These are phyloP conservation scores for Bergia sp. DNA, from an alignment of 92 coral and sea anemone genomes.

Conservation along the genomic window DNA sequence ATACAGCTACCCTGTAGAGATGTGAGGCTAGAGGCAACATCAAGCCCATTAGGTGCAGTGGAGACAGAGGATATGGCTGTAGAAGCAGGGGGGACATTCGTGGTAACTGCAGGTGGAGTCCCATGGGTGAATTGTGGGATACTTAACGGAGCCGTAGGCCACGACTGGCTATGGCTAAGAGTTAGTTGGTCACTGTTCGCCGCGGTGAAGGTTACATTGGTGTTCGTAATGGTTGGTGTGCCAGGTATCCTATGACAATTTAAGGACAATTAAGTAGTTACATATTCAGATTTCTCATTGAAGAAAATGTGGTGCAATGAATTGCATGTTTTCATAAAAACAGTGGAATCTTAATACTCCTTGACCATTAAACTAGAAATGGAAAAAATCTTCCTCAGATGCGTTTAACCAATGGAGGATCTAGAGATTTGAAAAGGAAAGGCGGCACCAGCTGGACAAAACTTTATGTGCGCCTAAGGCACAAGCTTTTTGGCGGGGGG, in stretches of 20 bases:
- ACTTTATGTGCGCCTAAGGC: too few relatives aligned
- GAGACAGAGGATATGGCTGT: not conserved
- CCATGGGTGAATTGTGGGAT: not conserved
- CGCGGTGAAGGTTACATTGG: not conserved
- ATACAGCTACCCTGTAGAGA: constrained; percentile 23
- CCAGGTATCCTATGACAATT: not conserved
- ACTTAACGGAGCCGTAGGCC: not conserved
- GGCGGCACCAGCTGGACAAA: too few relatives aligned
- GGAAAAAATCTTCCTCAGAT: not conserved
- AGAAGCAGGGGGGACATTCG: not conserved
- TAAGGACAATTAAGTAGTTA: not conserved
- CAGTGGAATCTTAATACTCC: not conserved
- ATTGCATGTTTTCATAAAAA: too few relatives aligned
- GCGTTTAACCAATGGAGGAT: not conserved
- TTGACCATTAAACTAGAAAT: not conserved
- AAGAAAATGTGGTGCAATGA: too few relatives aligned
- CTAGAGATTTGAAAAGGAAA: too few relatives aligned
- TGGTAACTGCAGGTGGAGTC: not conserved
- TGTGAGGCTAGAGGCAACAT: not conserved
- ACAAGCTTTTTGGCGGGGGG: too few relatives aligned
- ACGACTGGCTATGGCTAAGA: not conserved
- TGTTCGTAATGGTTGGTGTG: not conserved
- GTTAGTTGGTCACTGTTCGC: not conserved
- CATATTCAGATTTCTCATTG: not conserved
- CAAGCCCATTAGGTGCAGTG: not conserved